phyloP scores from a whole-genome alignment of 2,888 invertebrate genomes.

The Baronia brevicornis region DNA sequence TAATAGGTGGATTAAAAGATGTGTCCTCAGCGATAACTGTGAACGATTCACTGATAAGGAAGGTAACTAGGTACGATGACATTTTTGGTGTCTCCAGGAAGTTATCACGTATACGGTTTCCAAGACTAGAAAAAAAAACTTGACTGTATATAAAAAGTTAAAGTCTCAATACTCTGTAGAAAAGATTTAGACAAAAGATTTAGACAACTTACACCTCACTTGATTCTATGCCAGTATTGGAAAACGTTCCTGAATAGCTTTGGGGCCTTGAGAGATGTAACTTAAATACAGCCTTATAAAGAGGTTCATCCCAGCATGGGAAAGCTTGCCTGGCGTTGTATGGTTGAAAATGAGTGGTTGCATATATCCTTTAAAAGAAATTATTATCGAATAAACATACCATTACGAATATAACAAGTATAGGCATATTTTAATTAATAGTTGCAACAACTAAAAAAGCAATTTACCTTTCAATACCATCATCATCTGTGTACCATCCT shows the following conservation, averaged over 20 bases:
- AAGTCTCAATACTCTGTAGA: background rate
- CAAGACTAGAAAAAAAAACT: constrained; percentile 29
- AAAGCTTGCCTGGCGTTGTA: constrained; percentile 87
- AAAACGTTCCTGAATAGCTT: constrained; percentile 62
- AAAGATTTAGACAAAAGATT: background rate
- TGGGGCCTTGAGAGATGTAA: constrained; percentile 78
- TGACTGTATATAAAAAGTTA: background rate
- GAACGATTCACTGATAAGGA: constrained; percentile 79
- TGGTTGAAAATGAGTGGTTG: constrained; percentile 86
- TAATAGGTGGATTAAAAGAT: constrained; percentile 45
- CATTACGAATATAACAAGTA: background rate
- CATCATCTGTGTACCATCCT: constrained; percentile 52
- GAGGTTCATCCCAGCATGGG: constrained; percentile 92
- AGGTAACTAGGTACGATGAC: constrained; percentile 90
- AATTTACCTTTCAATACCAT: constrained; percentile 46
- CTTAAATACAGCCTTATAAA: constrained; percentile 84
- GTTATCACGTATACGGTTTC: constrained; percentile 32
- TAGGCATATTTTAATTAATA: background rate
- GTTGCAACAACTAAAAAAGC: background rate
- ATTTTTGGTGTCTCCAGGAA: constrained; percentile 78
- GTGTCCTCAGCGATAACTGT: constrained; percentile 49
- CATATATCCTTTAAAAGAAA: constrained; percentile 48
- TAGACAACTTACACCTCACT: constrained; percentile 35
- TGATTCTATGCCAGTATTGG: constrained; percentile 75
- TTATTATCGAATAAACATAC: too few relatives aligned